These are phyloP conservation scores for Dicyrtoma fusca DNA, from an alignment of 2,888 invertebrate species.

Conservation along the genomic window DNA sequence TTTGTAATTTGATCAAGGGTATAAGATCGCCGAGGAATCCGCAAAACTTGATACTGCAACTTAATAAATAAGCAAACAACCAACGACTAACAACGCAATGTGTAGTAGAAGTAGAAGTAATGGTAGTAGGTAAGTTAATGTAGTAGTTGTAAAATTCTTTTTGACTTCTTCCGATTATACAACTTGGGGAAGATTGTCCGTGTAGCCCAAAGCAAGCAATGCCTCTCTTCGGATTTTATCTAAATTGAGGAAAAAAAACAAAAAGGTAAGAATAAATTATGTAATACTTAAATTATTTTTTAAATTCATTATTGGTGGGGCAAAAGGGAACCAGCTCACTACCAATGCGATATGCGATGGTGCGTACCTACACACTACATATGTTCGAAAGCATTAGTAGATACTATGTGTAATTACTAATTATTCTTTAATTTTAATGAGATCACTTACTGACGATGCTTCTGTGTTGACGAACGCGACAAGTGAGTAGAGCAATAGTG, in stretches of 20 bases:
- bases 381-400: neutral
- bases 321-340: neutral
- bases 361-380: no score
- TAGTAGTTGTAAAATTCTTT: no score
- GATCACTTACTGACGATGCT: conserved; percentile 34
- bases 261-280: neutral
- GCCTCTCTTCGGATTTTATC: conserved; percentile 25
- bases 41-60: neutral
- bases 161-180: neutral
- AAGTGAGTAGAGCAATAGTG: conserved; percentile 29
- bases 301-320: neutral
- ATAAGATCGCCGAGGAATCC: neutral
- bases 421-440: neutral
- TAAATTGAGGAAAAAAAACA: conserved; percentile 12
- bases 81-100: no score
- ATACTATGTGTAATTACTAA: neutral
- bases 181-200: conserved; percentile 24
- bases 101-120: no score
- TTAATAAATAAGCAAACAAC: no score
- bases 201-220: conserved; percentile 30
- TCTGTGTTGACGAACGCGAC: conserved; percentile 27
- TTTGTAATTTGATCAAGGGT: neutral
- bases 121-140: no score
- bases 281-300: neutral
- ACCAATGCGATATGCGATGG: no score